Percentiles rank a stretch among this genome's conserved stretches.
phyloP scores from a whole-genome alignment of 2,888 invertebrate species.

The Cephus rjabovi region DNA sequence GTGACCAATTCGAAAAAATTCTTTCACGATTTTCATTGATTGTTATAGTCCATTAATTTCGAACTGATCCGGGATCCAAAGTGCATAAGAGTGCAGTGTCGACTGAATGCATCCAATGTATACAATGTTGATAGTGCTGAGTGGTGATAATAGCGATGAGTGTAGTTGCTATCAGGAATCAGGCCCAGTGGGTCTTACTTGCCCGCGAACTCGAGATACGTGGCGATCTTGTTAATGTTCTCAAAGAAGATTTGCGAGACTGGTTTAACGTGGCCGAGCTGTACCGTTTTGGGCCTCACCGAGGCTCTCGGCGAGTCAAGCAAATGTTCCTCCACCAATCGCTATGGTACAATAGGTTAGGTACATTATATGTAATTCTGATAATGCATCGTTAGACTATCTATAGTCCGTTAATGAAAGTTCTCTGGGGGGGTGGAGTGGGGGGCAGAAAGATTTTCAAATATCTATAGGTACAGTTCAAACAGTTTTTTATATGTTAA shows the following conservation, averaged over 20 bases:
- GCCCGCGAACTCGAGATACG: constrained; percentile 45
- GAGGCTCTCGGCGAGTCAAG: constrained; percentile 26
- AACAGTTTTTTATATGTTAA: not conserved
- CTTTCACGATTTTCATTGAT: not conserved
- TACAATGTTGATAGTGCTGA: constrained; percentile 16
- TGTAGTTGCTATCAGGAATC: constrained; percentile 25
- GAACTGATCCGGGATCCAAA: not conserved
- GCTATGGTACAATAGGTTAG: constrained; percentile 42
- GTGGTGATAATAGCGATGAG: constrained; percentile 13
- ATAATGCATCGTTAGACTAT: not conserved
- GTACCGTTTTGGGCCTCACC: constrained; percentile 17
- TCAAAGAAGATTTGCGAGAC: constrained; percentile 47
- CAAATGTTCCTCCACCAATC: constrained; percentile 42
- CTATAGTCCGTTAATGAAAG: not conserved
- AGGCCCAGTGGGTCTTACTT: constrained; percentile 33
- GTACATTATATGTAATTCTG: not conserved
- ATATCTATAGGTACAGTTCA: not conserved
- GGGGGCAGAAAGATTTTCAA: not conserved
- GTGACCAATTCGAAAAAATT: no score
- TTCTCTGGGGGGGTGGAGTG: not conserved
- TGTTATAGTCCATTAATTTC: not conserved
- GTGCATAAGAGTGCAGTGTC: not conserved
- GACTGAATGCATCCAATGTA: constrained; percentile 1
- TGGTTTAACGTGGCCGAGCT: constrained; percentile 25
- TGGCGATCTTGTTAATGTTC: constrained; percentile 47